Base-by-base conservation (phyloP, 2,888 invertebrate species). In the Pristionchus arcanus region DNA sequence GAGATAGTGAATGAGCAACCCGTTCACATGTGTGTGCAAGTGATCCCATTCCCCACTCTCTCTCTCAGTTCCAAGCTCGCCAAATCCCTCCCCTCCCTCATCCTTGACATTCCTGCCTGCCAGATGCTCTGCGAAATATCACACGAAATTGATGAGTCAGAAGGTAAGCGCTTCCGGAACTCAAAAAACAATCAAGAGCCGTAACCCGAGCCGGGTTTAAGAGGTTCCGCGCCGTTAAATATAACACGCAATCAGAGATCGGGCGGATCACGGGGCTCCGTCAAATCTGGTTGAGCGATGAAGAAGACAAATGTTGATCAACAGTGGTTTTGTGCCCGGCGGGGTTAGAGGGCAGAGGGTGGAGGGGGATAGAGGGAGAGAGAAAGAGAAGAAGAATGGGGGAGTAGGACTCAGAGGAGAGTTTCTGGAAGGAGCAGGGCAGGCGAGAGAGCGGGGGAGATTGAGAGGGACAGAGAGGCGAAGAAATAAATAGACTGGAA, bases 271-370 rank as follows among this genome's bases (percentile, higher is more conserved):
- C 42, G 68, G 4, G n/a, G 28, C 25, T n/a, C n/a, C n/a, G n/a
- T n/a, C 4, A 15, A 37, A 83, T 63, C 42, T 37, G 25, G 86
- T 28, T 37, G 66, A 31, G 63, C 11, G 66, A 31, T 49, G 42
- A n/a, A 55, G 83, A 89, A 59, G 89, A 89, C 74, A 59, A 55
- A 66, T 49, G 63, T 66, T 49, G 63, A 55, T 66, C 66, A 66
- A 49, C 34, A 53, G 88, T 63, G 68, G 87, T n/a, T 37, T 34
- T 42, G 19, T 15, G 28, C 49, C 7, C 16, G 42, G 15, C 25
- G n/a, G 25, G 81, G 81, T 74, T 34, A 74, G 37, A 74, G 74
- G 74, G 34, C 37, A 49, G 88, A 37, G 15, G 83, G 34, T 37
- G 34, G n/a, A 53, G 37, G 63, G 74, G n/a, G 19, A 66, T 68